A percentile compares a stretch with the other conserved stretches of the same genome.
phyloP scores from a whole-genome alignment of 1,140 invertebrate species.

The Drosophila mojavensis region DNA sequence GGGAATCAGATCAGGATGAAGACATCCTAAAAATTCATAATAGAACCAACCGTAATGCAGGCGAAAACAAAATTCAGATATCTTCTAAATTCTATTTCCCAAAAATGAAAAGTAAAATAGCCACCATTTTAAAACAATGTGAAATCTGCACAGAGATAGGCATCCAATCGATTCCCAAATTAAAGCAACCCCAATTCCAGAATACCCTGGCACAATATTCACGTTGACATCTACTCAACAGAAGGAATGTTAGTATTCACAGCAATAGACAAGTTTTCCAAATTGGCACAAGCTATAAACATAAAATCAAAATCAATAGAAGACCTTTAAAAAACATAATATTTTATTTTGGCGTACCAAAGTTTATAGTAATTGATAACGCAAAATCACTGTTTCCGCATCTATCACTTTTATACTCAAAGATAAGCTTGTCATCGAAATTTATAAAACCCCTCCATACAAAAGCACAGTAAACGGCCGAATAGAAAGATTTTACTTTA shows the following conservation, averaged over 20 bases:
- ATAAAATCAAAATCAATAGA: constrained; percentile 1
- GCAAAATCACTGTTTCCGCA: background rate
- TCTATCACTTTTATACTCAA: background rate
- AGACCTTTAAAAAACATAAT: background rate
- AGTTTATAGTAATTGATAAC: background rate
- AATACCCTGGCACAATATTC: background rate
- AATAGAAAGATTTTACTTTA: background rate
- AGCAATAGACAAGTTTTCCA: background rate
- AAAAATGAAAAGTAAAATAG: background rate
- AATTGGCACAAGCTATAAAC: background rate
- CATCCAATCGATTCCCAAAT: background rate
- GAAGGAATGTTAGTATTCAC: background rate
- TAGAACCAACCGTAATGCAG: too few relatives aligned
- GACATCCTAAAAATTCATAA: too few relatives aligned
- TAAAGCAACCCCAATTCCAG: constrained; percentile 1
- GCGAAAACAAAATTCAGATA: background rate
- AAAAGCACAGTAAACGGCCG: background rate
- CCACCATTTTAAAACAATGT: background rate
- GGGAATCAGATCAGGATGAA: too few relatives aligned
- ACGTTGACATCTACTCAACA: background rate
- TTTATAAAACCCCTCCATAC: too few relatives aligned
- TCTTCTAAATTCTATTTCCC: constrained; percentile 4
- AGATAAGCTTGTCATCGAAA: background rate
- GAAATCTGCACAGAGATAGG: background rate
- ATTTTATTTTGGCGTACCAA: background rate